Conservation (phyloP, 2,113 vertebrate genomes). For the Stegastes partitus region DNA sequence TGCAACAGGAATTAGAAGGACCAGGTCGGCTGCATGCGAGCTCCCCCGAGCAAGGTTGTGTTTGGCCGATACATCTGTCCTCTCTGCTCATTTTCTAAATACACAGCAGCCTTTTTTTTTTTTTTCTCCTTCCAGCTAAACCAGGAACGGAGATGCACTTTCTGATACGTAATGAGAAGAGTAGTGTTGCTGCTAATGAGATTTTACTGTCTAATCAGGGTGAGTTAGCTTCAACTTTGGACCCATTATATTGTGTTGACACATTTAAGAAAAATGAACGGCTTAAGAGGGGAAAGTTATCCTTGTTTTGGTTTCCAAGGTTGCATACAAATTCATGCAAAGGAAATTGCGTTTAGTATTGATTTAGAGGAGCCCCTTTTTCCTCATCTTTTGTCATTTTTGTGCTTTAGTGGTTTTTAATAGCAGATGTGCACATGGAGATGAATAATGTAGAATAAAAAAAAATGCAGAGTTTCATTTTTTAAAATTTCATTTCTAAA, state of each 20-base stretch:
- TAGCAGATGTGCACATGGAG: neutral
- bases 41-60: constrained; percentile 75
- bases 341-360: neutral
- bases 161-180: constrained; percentile 8
- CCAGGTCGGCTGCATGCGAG: constrained; percentile 35
- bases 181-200: neutral
- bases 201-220: constrained; percentile 23
- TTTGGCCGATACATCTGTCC: constrained; percentile 46
- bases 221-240: neutral
- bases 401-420: neutral
- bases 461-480: too few species aligned
- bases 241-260: neutral
- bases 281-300: neutral
- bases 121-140: constrained; percentile 26
- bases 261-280: neutral
- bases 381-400: neutral
- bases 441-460: neutral
- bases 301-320: constrained; percentile 1
- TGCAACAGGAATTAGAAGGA: constrained; percentile 49
- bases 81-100: constrained; percentile 34
- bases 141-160: neutral
- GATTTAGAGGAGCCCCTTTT: too few species aligned
- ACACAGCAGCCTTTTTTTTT: constrained; percentile 22
- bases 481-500: too few species aligned
- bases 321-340: neutral